phyloP scores from a whole-genome alignment of 2,797 vertebrate species.

The Dermochelys coriacea region DNA sequence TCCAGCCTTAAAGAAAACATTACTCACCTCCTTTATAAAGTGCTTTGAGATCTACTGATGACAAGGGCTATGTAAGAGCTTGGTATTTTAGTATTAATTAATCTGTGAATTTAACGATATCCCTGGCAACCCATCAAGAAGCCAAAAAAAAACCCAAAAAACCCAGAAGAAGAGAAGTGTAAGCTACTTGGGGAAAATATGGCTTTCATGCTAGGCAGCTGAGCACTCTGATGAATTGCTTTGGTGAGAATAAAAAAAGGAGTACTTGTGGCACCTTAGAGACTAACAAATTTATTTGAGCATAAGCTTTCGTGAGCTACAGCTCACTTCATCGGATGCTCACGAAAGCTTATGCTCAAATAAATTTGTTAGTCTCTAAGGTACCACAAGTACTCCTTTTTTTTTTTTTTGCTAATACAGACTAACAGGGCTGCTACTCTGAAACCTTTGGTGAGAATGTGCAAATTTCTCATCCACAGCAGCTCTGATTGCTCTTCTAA shows the following conservation, averaged over 20 bases:
- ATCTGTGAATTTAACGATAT: too few species aligned
- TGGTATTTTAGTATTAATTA: neutral
- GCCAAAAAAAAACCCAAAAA: neutral
- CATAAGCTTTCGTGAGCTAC: too few species aligned
- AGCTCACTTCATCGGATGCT: too few species aligned
- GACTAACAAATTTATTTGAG: too few species aligned
- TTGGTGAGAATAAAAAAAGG: conserved; percentile 18
- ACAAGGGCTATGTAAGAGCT: neutral
- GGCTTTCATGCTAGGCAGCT: neutral
- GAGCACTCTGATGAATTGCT: neutral
- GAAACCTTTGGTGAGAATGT: conserved; percentile 1
- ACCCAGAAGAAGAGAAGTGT: neutral
- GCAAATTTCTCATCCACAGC: conserved; percentile 27
- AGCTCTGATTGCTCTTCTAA: conserved; percentile 30
- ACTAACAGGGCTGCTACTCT: too few species aligned
- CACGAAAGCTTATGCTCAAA: too few species aligned
- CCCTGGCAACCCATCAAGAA: conserved; percentile 1
- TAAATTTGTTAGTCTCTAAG: too few species aligned
- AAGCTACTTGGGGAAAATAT: neutral
- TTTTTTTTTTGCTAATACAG: too few species aligned
- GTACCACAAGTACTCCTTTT: too few species aligned
- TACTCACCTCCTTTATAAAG: neutral
- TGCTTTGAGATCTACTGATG: neutral
- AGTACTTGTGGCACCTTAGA: too few species aligned
- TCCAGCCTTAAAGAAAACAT: conserved; percentile 38